Evolutionary conservation across 1,140 invertebrate genomes (phyloP).

Genomic region (Cylas formicarius): DNA sequence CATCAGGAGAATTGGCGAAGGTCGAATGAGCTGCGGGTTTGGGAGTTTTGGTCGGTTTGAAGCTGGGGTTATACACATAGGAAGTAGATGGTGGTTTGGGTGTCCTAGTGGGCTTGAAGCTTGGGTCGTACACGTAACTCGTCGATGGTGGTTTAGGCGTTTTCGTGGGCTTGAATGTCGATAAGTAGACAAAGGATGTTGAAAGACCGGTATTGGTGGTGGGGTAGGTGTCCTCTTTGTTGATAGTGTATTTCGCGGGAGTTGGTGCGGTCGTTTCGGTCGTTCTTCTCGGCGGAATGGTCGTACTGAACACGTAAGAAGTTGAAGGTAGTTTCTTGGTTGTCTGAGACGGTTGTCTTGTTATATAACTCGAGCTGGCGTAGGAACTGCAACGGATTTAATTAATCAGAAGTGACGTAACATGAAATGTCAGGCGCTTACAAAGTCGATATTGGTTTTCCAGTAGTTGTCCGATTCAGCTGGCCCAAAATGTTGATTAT

Average conservation of each 20-base stretch:
- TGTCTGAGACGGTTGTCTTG: constrained; percentile 15
- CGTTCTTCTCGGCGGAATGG: constrained; percentile 21
- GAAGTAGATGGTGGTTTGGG: constrained; percentile 16
- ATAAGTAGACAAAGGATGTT: too few species aligned
- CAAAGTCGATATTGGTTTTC: constrained; percentile 32
- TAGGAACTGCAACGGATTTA: constrained; percentile 18
- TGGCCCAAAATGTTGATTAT: constrained; percentile 45
- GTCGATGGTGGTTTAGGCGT: constrained; percentile 11
- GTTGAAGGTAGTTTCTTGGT: constrained; percentile 30
- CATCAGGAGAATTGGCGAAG: constrained; percentile 27
- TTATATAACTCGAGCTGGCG: constrained; percentile 14
- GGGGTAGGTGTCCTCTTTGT: constrained; percentile 34
- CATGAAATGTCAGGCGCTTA: constrained; percentile 19
- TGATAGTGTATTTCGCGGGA: constrained; percentile 10
- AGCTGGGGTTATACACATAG: constrained; percentile 11
- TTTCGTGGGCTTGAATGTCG: constrained; percentile 3
- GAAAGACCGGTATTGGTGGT: constrained; percentile 26
- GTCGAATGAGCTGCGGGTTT: constrained; percentile 26
- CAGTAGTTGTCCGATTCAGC: constrained; percentile 36
- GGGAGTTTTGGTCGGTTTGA: constrained; percentile 12
- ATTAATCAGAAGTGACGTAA: not conserved
- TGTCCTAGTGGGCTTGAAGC: constrained; percentile 14
- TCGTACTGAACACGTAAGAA: constrained; percentile 31
- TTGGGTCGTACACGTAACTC: constrained; percentile 16
- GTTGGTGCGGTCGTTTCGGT: constrained; percentile 31